phyloP scores from a whole-genome alignment of 2,113 vertebrate genomes.

The Amblyopsis rosae region DNA sequence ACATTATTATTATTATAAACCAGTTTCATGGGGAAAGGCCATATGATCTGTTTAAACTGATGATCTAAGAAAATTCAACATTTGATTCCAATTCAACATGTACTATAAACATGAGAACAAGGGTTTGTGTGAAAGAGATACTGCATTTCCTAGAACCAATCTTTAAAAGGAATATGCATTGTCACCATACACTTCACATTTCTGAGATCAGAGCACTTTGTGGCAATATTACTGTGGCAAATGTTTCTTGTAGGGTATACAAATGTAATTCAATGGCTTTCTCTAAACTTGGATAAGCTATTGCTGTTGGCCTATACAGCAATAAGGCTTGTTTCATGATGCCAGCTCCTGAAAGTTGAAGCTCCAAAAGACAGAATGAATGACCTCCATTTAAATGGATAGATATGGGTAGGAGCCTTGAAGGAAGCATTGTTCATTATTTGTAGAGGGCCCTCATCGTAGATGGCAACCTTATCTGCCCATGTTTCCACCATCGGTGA shows the following conservation, averaged over 20 bases:
- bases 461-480: conserved; percentile 47
- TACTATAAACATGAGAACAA: neutral
- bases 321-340: conserved; percentile 10
- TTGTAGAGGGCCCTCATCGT: conserved; percentile 50
- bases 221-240: neutral
- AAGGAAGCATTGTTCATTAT: conserved; percentile 61
- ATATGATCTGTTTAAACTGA: neutral
- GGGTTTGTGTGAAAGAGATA: neutral
- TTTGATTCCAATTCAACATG: conserved; percentile 4
- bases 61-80: conserved; percentile 5
- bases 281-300: neutral
- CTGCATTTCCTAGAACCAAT: neutral
- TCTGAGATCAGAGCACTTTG: no score
- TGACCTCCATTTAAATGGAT: conserved; percentile 28
- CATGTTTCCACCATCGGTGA: conserved; percentile 35
- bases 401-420: conserved; percentile 45
- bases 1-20: neutral
- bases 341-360: conserved; percentile 24
- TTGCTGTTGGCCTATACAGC: neutral
- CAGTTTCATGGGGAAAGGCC: neutral
- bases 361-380: conserved; percentile 30
- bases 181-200: no score
- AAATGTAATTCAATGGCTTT: neutral
- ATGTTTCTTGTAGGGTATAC: neutral
- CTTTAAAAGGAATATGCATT: neutral